phyloP scores from a whole-genome alignment of 2,888 invertebrate genomes.

The Diplolepis rosae region DNA sequence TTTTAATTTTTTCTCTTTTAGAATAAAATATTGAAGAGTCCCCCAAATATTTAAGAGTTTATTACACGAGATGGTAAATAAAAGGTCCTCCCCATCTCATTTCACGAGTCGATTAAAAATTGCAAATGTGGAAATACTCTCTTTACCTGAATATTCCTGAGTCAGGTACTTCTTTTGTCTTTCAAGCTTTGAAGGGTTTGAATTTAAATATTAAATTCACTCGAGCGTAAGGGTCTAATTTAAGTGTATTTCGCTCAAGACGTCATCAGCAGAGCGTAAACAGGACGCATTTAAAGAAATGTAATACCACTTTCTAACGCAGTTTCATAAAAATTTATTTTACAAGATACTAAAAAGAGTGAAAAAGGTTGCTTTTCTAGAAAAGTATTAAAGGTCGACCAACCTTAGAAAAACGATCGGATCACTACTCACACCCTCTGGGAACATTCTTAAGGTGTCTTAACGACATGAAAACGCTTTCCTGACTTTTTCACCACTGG shows the following conservation, averaged over 20 bases:
- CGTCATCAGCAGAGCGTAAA: not conserved
- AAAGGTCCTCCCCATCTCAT: not conserved
- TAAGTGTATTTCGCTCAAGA: not conserved
- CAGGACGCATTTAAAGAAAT: not conserved
- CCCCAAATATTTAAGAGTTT: no score
- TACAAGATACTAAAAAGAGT: not conserved
- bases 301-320: not conserved
- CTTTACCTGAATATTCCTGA: not conserved
- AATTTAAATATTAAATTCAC: not conserved
- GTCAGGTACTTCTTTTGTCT: not conserved
- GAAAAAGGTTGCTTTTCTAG: not conserved
- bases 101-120: not conserved
- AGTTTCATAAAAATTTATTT: not conserved
- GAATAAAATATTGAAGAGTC: no score
- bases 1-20: no score
- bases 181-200: not conserved
- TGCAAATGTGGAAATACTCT: not conserved
- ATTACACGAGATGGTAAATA: no score
- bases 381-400: not conserved
- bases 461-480: conserved; percentile 22
- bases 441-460: not conserved
- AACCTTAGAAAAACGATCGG: not conserved
- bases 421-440: not conserved
- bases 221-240: not conserved
- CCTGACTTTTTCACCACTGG: not conserved